Base-by-base conservation (phyloP, 2,888 invertebrate genomes). In the Spilosoma lubricipeda region DNA sequence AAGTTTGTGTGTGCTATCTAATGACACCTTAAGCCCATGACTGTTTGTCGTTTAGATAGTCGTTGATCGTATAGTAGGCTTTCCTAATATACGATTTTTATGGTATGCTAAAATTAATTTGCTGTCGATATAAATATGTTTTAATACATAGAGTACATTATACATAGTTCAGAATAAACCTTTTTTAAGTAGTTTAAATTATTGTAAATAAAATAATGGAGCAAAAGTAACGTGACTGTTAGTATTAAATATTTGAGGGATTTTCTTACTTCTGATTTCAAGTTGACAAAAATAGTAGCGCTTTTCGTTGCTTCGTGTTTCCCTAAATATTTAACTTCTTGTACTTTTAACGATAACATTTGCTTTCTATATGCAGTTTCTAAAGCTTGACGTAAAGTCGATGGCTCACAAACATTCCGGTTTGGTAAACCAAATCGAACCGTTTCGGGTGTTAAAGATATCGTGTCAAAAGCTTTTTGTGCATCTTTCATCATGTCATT, bases 401-500 rank as follows among this genome's bases (percentile, higher is more conserved):
- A 36, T 23, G 82, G 78, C 63, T 91, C 89, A 66, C 92, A 63
- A 8, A 15, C 59, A 30, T 63, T 63, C 30, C 30, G 8, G 15
- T 30, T 90, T 0, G 96, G 91, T 82, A 97, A 97, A 8, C 97
- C 95, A 86, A 98, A 97, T 73, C 90, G 96, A 4, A 98, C 98
- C 20, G 97, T 98, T 80, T 98, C 97, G 81, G 97, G 96, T 0
- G 98, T 97, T 0, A 98, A 91, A 2, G 97, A 97, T 84, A 98
- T 97, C 66, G 97, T 97, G 77, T 97, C 97, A 71, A 98, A 94
- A 2, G 98, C 97, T 77, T 97, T 96, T 27, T 98, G 97, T 23
- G 98, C 98, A 88, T 98, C 98, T 72, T 97, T 96, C 67, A 98
- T 96, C 83, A 98, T 98, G 76, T 98, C 98, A 82, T 98, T 98